Evolutionary conservation across 30 jellyfish, hydroid and myxozoan species (phyloP).

Genomic region (Mastigias papua): DNA sequence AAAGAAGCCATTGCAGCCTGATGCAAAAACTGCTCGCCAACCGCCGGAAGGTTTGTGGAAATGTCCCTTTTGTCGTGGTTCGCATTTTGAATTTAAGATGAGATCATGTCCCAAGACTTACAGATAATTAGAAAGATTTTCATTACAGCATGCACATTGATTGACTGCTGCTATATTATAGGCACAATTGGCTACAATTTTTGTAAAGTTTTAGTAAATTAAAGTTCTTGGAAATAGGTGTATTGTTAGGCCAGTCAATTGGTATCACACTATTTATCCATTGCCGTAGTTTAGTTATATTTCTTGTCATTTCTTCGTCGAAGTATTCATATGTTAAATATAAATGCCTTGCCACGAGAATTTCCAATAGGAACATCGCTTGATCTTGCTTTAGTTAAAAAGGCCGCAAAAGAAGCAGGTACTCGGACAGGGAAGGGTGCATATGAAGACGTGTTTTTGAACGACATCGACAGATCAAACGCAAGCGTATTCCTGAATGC

Average conservation of each 20-base stretch:
- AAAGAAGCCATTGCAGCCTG: neutral
- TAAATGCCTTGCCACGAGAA: too few relatives aligned
- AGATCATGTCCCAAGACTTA: neutral
- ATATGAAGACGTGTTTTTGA: conserved; percentile 18
- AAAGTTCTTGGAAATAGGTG: too few relatives aligned
- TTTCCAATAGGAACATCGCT: too few relatives aligned
- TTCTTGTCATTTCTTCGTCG: too few relatives aligned
- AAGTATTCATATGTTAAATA: too few relatives aligned
- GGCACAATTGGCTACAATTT: too few relatives aligned
- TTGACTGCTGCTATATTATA: too few relatives aligned
- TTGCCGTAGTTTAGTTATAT: too few relatives aligned
- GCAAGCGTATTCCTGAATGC: conserved; percentile 40
- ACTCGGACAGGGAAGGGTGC: neutral
- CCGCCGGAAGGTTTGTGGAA: neutral
- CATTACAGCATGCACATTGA: too few relatives aligned
- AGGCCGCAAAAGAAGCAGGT: neutral
- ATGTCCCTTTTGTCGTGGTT: neutral
- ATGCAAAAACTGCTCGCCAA: neutral
- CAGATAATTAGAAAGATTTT: neutral
- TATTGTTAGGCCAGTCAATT: too few relatives aligned
- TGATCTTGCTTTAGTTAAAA: neutral
- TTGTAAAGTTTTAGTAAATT: too few relatives aligned
- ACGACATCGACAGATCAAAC: neutral
- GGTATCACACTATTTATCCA: too few relatives aligned
- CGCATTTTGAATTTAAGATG: neutral